These are phyloP conservation scores for Melopsittacus undulatus DNA, from an alignment of 2,797 vertebrate species.

Conservation along the genomic window DNA sequence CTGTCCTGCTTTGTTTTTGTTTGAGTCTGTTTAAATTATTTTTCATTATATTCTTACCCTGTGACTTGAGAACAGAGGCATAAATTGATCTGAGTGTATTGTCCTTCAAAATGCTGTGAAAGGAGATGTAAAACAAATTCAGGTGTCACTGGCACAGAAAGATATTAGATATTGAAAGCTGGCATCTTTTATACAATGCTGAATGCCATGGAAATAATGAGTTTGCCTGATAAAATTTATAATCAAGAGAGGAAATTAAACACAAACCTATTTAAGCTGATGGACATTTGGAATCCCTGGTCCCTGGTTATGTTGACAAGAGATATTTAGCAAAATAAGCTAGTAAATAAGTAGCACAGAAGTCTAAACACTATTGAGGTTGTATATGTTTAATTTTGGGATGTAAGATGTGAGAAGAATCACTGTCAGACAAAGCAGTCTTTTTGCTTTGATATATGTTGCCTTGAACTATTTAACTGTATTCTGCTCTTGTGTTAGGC, in stretches of 20 bases:
- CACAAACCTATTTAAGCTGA: background rate
- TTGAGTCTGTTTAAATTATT: background rate
- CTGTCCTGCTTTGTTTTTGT: background rate
- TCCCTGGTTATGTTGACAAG: background rate
- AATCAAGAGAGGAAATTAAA: slow-evolving; percentile 63
- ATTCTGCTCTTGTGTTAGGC: background rate
- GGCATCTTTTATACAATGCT: background rate
- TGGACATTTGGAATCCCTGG: background rate
- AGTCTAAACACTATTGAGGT: background rate
- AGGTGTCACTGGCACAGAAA: slow-evolving; percentile 26
- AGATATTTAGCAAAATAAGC: background rate
- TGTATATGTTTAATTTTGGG: background rate
- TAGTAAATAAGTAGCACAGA: background rate
- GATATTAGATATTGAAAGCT: slow-evolving; percentile 23
- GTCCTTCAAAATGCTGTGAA: slow-evolving; percentile 26
- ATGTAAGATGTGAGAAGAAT: background rate
- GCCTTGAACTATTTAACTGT: background rate
- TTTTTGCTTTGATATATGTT: background rate
- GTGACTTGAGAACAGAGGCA: background rate
- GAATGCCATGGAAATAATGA: slow-evolving; percentile 60
- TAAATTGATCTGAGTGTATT: slow-evolving; percentile 40
- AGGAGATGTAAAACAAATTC: slow-evolving; percentile 40
- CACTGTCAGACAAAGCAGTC: background rate
- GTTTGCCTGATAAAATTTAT: slow-evolving; percentile 13
- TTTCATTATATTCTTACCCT: background rate